Evolutionary conservation across 2,888 invertebrate genomes (phyloP).

Genomic region (Callyntrura sp.): DNA sequence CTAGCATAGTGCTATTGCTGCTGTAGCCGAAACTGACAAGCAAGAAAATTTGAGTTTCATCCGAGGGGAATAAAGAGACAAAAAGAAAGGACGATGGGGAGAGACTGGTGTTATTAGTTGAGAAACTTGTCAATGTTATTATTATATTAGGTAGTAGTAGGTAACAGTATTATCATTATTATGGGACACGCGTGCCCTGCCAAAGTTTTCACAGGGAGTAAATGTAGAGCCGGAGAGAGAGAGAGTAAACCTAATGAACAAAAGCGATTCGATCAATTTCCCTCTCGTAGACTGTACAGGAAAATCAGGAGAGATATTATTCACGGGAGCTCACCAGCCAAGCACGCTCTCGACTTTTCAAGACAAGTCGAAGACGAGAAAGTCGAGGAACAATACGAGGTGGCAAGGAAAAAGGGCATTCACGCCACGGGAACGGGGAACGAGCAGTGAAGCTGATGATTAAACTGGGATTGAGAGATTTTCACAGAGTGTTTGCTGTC

Average conservation of each 20-base stretch:
- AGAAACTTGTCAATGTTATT: constrained; percentile 6
- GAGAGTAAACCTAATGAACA: neutral
- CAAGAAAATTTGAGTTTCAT: neutral
- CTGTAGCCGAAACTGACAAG: neutral
- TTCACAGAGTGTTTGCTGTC: constrained; percentile 38
- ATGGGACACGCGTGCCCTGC: neutral
- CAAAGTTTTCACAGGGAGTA: neutral
- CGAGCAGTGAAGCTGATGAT: constrained; percentile 28
- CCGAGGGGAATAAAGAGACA: too few species aligned
- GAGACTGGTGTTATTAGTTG: constrained; percentile 3
- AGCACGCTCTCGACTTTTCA: constrained; percentile 8
- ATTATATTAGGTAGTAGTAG: neutral
- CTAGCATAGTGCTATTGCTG: neutral
- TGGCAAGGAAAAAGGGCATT: constrained; percentile 24
- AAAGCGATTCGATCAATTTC: constrained; percentile 23
- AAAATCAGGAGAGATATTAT: neutral
- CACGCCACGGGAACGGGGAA: neutral
- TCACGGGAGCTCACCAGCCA: constrained; percentile 2
- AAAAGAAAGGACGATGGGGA: neutral
- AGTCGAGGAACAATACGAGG: neutral
- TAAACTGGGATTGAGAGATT: constrained; percentile 50
- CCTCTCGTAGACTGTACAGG: neutral
- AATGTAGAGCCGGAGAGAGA: neutral
- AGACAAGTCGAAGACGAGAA: neutral
- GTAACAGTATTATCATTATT: neutral